phyloP scores from a whole-genome alignment of 2,888 invertebrate genomes.

The Aleiodes leptofemur region DNA sequence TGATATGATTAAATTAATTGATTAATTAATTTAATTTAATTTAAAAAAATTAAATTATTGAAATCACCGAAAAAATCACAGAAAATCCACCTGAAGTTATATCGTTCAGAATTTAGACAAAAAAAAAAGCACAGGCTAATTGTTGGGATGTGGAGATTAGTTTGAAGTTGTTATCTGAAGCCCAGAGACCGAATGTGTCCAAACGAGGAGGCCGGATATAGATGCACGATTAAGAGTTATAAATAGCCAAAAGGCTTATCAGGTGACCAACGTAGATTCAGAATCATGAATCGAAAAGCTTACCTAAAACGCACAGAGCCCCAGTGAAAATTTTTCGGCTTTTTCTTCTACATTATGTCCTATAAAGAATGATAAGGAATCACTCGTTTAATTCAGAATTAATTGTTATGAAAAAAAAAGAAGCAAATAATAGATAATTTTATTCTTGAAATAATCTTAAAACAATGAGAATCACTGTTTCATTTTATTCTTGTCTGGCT shows the following conservation, averaged over 20 bases:
- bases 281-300: constrained; percentile 15
- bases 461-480: constrained; percentile 57
- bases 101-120: background rate
- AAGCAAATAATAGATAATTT: too few relatives aligned
- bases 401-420: too few relatives aligned
- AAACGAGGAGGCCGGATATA: constrained; percentile 20
- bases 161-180: constrained; percentile 24
- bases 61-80: too few relatives aligned
- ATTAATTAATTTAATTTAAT: too few relatives aligned
- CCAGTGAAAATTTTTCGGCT: background rate
- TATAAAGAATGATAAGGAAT: too few relatives aligned
- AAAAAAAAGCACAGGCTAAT: background rate
- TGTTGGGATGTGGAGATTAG: constrained; percentile 4
- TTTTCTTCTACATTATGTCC: background rate
- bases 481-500: constrained; percentile 59
- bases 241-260: constrained; percentile 26
- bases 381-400: too few relatives aligned
- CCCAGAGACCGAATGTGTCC: constrained; percentile 2
- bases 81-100: background rate
- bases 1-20: too few relatives aligned
- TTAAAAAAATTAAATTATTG: too few relatives aligned
- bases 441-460: background rate
- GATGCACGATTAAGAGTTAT: constrained; percentile 39
- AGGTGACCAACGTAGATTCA: background rate
- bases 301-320: background rate